Base-by-base conservation (phyloP, 2,888 invertebrate species). In the Capitulum mitella region DNA sequence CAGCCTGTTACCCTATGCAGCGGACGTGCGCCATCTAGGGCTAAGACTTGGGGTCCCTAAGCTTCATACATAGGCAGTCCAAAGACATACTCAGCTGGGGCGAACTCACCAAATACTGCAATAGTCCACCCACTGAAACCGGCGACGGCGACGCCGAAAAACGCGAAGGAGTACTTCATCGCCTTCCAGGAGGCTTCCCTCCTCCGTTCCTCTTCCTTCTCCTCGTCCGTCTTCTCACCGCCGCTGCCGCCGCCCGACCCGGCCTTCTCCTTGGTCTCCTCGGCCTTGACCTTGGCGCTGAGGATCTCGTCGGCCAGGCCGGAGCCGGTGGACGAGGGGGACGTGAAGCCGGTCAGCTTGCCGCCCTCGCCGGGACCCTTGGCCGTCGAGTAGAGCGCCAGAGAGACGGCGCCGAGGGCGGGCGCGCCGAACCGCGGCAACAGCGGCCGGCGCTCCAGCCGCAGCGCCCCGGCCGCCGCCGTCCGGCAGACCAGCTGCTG, bases 161-260 rank as follows among this genome's bases (percentile, higher is more conserved):
- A 85, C 61, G 84, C 82, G 54, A 86, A 83, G 37, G 85, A 84
- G 77, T 84, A 88, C 85, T 92, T 93, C 90, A 92, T 92, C 82
- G 90, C 88, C 82, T 88, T 89, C 90, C 91, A 91, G 82, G 91
- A 90, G 78, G 90, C 90, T 83, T 92, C 90, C 84, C 91, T 89
- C 83, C 90, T 90, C 83, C 91, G 88, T 46, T 83, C 84, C 48
- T 81, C 78, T 74, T 80, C 78, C 37, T 86, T 86, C 78, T 89
- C 89, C 85, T 82, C 87, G 82, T 85, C 89, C 16, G n/a, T 48
- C 29, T 81, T 80, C 22, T 79, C 10, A 5, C 32, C 29, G n/a
- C 34, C 76, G 3, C 22, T 40, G 40, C 22, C 70, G 8, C 26
- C 40, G 37, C 26, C 40, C 29, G 70, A n/a, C n/a, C n/a, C n/a